phyloP scores from a whole-genome alignment of 2,113 vertebrate genomes.

The Turdus rufiventris region DNA sequence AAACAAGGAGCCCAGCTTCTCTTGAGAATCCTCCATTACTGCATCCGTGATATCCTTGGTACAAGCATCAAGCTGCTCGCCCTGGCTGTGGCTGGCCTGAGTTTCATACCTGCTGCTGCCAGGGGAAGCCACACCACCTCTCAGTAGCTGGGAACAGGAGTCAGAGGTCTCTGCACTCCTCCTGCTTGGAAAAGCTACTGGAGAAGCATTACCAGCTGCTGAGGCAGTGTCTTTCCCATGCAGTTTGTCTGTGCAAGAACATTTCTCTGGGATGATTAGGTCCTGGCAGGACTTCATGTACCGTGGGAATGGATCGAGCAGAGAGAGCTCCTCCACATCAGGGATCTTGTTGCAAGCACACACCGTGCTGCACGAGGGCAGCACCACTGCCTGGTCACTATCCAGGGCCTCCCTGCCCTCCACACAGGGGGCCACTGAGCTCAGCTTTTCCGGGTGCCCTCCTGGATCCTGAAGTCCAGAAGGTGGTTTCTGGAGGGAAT shows the following conservation, averaged over 20 bases:
- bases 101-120: not conserved
- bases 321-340: slow-evolving; percentile 75
- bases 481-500: slow-evolving; percentile 36
- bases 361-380: not conserved
- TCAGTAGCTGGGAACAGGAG: not conserved
- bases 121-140: not conserved
- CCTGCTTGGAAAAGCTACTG: not conserved
- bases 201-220: slow-evolving; percentile 10
- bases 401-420: slow-evolving; percentile 18
- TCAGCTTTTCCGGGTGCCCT: slow-evolving; percentile 38
- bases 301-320: slow-evolving; percentile 76
- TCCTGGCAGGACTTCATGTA: slow-evolving; percentile 81
- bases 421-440: not conserved
- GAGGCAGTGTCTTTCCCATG: slow-evolving; percentile 13
- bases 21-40: slow-evolving; percentile 67
- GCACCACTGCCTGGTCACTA: not conserved
- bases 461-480: slow-evolving; percentile 57
- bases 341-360: slow-evolving; percentile 65
- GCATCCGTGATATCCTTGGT: slow-evolving; percentile 64
- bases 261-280: slow-evolving; percentile 74
- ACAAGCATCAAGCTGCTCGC: slow-evolving; percentile 57
- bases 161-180: not conserved
- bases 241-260: slow-evolving; percentile 53
- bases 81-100: slow-evolving; percentile 34
- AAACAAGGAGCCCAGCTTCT: slow-evolving; percentile 64